Conservation (phyloP, 53 echinoderm and acorn worm genomes). For the Paracentrotus lividus region DNA sequence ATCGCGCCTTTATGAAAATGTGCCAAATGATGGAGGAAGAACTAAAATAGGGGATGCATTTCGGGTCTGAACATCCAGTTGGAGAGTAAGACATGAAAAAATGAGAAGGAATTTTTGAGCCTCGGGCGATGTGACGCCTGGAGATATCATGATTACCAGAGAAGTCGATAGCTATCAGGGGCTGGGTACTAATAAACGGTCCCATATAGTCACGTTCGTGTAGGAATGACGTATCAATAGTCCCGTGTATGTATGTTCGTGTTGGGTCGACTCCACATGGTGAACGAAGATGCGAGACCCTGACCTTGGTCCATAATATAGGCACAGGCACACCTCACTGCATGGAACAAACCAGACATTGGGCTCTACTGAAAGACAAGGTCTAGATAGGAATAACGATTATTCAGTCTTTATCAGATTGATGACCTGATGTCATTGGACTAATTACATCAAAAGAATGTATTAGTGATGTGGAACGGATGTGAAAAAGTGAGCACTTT, state of each 20-base stretch:
- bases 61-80: background rate
- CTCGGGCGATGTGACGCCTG: slow-evolving; percentile 28
- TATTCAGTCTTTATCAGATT: background rate
- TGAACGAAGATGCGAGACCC: background rate
- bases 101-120: background rate
- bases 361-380: background rate
- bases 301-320: background rate
- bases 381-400: background rate
- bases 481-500: too few relatives aligned
- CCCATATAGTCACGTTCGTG: slow-evolving; percentile 50
- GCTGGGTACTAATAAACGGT: slow-evolving; percentile 44
- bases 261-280: background rate
- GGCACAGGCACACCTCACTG: background rate
- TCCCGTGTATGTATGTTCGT: background rate
- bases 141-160: slow-evolving; percentile 32
- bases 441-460: too few relatives aligned
- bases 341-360: too few relatives aligned
- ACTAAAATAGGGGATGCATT: background rate
- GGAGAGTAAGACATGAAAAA: slow-evolving; percentile 16
- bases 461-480: too few relatives aligned
- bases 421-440: background rate
- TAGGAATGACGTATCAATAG: slow-evolving; percentile 44
- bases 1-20: slow-evolving; percentile 54
- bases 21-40: slow-evolving; percentile 31
- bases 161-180: slow-evolving; percentile 48